Conservation (phyloP, 2,888 invertebrate genomes). For the Calliopum simillimum region DNA sequence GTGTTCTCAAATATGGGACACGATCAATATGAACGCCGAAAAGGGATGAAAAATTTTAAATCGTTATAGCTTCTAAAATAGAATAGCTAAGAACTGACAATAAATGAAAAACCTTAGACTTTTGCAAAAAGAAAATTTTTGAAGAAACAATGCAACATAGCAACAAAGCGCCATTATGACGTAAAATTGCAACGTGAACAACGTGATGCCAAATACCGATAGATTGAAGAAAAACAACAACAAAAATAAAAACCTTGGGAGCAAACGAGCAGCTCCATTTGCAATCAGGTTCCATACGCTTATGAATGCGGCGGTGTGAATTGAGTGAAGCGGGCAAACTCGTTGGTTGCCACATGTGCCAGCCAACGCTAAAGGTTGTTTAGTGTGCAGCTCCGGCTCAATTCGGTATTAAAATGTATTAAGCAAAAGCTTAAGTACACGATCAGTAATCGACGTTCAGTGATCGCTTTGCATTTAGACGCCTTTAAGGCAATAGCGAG, state of each 20-base stretch:
- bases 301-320: background rate
- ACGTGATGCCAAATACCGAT: background rate
- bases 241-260: background rate
- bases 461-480: slow-evolving; percentile 45
- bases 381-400: background rate
- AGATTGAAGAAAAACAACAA: background rate
- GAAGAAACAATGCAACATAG: background rate
- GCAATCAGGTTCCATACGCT: background rate
- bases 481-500: slow-evolving; percentile 43
- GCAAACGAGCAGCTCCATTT: background rate
- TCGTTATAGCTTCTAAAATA: too few species aligned
- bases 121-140: background rate
- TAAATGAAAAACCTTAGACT: background rate
- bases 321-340: too few species aligned
- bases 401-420: background rate
- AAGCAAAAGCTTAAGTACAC: slow-evolving; percentile 26
- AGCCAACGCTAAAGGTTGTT: background rate
- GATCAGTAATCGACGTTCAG: slow-evolving; percentile 46
- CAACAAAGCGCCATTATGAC: slow-evolving; percentile 7
- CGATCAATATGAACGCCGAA: too few species aligned
- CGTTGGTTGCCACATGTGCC: background rate
- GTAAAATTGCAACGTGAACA: slow-evolving; percentile 11
- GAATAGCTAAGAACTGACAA: background rate
- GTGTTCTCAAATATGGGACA: too few species aligned
- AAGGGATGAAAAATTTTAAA: too few species aligned